Percentiles rank a stretch among this genome's conserved stretches.
These are phyloP conservation scores for Stomatorhinus walkeri DNA, from an alignment of 2,797 vertebrate species.

Conservation along the genomic window DNA sequence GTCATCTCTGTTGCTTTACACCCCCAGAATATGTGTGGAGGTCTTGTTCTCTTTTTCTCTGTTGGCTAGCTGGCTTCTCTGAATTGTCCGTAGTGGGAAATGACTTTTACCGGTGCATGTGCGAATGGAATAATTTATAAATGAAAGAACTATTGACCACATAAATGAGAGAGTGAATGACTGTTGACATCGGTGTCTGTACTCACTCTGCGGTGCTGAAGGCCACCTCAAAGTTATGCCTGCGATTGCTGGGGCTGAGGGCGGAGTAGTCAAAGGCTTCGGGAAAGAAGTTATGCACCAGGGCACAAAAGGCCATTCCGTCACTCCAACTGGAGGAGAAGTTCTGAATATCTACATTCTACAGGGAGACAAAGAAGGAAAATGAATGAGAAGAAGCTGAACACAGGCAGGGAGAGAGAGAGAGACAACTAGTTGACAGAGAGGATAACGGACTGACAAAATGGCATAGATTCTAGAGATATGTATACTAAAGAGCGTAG, in stretches of 20 bases:
- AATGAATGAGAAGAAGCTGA: neutral
- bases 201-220: conserved; percentile 93
- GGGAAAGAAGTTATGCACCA: conserved; percentile 96
- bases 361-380: conserved; percentile 15
- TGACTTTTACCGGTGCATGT: neutral
- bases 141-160: neutral
- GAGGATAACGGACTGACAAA: neutral
- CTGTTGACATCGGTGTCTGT: conserved; percentile 20
- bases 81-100: neutral
- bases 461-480: neutral
- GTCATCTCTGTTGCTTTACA: neutral
- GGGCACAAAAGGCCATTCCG: conserved; percentile 94
- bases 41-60: neutral
- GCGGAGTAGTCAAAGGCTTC: conserved; percentile 87
- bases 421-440: neutral
- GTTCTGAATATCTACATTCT: conserved; percentile 96
- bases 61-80: neutral
- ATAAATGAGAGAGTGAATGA: neutral
- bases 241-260: conserved; percentile 82
- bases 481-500: neutral
- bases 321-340: conserved; percentile 98
- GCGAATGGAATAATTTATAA: neutral
- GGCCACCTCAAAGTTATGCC: conserved; percentile 92
- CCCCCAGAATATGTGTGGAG: neutral
- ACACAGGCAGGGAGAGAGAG: neutral